A percentile compares a stretch with the other conserved stretches of the same genome.
These are phyloP conservation scores for Agrypnus murinus DNA, from an alignment of 2,888 invertebrate genomes.

Conservation along the genomic window DNA sequence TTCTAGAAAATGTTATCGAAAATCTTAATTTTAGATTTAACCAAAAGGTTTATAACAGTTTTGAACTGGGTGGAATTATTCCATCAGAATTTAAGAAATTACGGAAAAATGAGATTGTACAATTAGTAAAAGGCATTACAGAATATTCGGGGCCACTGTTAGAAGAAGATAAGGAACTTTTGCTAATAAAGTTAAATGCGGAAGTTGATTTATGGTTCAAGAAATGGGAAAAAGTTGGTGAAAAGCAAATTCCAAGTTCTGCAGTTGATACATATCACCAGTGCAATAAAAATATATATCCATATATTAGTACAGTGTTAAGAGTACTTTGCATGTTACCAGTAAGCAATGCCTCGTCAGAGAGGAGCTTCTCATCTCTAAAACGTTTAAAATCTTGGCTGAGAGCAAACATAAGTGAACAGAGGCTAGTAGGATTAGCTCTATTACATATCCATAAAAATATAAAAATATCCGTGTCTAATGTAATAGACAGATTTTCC, in stretches of 20 bases:
- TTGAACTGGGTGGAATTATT: background rate
- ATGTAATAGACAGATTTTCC: conserved; percentile 6
- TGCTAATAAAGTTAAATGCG: conserved; percentile 2
- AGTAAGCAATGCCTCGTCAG: conserved; percentile 3
- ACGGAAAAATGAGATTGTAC: background rate
- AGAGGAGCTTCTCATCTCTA: background rate
- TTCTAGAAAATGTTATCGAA: background rate
- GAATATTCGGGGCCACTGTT: conserved; percentile 4
- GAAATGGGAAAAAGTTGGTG: conserved; percentile 4
- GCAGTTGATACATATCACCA: conserved; percentile 3
- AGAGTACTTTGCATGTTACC: conserved; percentile 6
- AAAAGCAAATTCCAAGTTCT: too few species aligned
- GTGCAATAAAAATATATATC: conserved; percentile 4
- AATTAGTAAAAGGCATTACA: conserved; percentile 2
- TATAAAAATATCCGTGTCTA: background rate
- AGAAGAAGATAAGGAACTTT: conserved; percentile 5
- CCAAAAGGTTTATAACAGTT: conserved; percentile 3
- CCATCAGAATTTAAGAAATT: conserved; percentile 1
- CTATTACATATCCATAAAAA: background rate
- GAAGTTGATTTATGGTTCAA: conserved; percentile 1
- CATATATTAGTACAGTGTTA: too few species aligned
- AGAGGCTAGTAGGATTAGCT: conserved; percentile 5
- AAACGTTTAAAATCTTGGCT: conserved; percentile 6
- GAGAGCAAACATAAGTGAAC: conserved; percentile 2
- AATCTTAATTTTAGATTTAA: conserved; percentile 6